phyloP scores from a whole-genome alignment of 2,113 vertebrate species.

The Vidua chalybeata region DNA sequence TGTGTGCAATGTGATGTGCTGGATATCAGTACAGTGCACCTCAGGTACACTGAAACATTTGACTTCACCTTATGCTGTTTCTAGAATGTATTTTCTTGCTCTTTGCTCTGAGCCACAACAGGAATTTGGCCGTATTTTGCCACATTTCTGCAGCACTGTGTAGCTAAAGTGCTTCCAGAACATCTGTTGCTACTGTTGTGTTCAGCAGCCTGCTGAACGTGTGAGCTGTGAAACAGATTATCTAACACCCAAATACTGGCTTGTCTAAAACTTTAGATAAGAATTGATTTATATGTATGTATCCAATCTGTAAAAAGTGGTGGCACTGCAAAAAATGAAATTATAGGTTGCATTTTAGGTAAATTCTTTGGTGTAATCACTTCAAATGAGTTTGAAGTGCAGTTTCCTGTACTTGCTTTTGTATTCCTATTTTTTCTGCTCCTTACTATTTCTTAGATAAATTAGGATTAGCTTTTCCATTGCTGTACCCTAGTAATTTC shows the following conservation, averaged over 20 bases:
- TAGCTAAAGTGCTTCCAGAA: background rate
- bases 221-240: background rate
- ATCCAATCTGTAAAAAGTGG: background rate
- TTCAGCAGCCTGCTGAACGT: background rate
- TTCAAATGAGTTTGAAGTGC: constrained; percentile 6
- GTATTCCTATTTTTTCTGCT: constrained; percentile 39
- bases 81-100: background rate
- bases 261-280: constrained; percentile 8
- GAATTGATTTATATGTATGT: background rate
- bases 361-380: constrained; percentile 50
- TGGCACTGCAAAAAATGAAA: constrained; percentile 14
- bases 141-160: background rate
- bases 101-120: background rate
- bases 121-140: background rate
- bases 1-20: background rate
- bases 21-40: background rate
- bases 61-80: background rate
- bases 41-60: background rate
- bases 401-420: constrained; percentile 10
- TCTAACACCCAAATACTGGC: background rate
- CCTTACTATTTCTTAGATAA: constrained; percentile 38
- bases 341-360: constrained; percentile 41
- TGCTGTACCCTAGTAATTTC: constrained; percentile 31
- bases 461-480: constrained; percentile 21
- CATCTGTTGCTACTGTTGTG: constrained; percentile 8